Evolutionary conservation across 1,140 invertebrate genomes (phyloP).

Genomic region (Acromyrmex echinatior): DNA sequence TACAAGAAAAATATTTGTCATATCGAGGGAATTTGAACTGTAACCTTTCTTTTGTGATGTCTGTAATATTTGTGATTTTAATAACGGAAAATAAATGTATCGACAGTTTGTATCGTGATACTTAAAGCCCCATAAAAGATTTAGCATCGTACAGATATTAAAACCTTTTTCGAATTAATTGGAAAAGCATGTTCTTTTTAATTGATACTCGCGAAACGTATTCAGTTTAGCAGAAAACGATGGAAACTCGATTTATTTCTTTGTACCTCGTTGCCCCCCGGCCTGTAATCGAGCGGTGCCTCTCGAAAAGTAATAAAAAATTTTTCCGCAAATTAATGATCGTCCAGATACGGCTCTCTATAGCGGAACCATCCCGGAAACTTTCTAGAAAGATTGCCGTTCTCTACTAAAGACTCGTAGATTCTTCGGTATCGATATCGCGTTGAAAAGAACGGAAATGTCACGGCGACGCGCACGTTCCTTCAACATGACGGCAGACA

Average conservation of each 20-base stretch:
- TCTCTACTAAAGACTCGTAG: background rate
- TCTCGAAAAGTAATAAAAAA: conserved; percentile 45
- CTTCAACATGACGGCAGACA: conserved; percentile 44
- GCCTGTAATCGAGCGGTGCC: background rate
- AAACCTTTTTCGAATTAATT: conserved; percentile 40
- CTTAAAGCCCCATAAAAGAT: conserved; percentile 1
- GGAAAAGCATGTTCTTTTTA: conserved; percentile 40
- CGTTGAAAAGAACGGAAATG: conserved; percentile 52
- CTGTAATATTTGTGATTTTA: background rate
- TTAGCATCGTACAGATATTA: background rate
- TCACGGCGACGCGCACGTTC: conserved; percentile 32
- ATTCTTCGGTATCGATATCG: conserved; percentile 26
- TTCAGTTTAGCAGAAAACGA: conserved; percentile 23
- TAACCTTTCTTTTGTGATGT: background rate
- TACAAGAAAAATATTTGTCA: background rate
- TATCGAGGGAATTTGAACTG: background rate
- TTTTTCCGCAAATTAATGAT: background rate
- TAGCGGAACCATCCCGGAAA: background rate
- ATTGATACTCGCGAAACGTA: conserved; percentile 45
- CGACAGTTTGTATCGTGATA: background rate
- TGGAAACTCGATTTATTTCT: conserved; percentile 29
- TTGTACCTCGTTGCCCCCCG: background rate
- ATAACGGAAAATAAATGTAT: background rate
- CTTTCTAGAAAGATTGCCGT: background rate
- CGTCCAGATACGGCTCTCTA: background rate